Percentiles rank a stretch among this genome's conserved stretches.
phyloP scores from a whole-genome alignment of 2,113 vertebrate species.

The Oncorhynchus kisutch region DNA sequence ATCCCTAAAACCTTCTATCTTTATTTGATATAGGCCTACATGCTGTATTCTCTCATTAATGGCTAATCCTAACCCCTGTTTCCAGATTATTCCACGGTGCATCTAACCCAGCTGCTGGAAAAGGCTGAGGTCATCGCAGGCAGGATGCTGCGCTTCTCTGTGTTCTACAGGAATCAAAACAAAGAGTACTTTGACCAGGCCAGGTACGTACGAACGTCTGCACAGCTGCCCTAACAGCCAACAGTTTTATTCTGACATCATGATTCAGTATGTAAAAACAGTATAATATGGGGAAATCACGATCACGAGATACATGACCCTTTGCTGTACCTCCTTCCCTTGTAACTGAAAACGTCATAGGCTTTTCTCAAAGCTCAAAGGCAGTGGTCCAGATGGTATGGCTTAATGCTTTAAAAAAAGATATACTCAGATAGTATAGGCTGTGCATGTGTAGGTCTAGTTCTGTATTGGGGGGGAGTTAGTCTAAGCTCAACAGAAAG shows the following conservation, averaged over 20 bases:
- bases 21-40: slow-evolving; percentile 46
- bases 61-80: slow-evolving; percentile 64
- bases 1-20: background rate
- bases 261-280: no score
- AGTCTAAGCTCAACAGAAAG: no score
- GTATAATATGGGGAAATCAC: no score
- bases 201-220: slow-evolving; percentile 74
- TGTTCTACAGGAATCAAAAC: slow-evolving; percentile 98
- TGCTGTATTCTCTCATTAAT: slow-evolving; percentile 24
- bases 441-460: no score
- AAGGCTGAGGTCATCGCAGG: slow-evolving; percentile 96
- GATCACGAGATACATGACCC: no score
- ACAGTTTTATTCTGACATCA: background rate
- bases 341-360: no score
- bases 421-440: no score
- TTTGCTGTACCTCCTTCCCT: no score
- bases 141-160: slow-evolving; percentile 93
- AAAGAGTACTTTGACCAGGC: slow-evolving; percentile 96
- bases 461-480: no score
- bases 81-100: slow-evolving; percentile 96
- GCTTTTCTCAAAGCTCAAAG: no score
- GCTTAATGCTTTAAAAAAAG: no score
- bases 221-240: slow-evolving; percentile 9
- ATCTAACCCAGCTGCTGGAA: slow-evolving; percentile 93
- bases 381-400: no score